These are phyloP conservation scores for Carassius gibelio DNA, from an alignment of 2,113 vertebrate genomes.

Conservation along the genomic window DNA sequence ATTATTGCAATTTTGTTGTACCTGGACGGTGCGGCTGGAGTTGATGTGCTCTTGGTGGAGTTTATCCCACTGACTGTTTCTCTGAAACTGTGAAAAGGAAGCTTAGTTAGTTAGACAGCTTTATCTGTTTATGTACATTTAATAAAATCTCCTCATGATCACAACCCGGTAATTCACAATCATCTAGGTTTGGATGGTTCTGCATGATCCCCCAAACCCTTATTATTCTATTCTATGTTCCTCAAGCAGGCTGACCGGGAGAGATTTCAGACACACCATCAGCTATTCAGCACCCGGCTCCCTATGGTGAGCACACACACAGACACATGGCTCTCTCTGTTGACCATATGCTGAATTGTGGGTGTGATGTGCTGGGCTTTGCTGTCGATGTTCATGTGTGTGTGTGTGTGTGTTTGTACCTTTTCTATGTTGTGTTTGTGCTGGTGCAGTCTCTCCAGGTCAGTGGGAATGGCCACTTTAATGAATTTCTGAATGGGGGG, in stretches of 20 bases:
- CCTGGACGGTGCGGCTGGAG: slow-evolving; percentile 93
- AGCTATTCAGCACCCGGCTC: not conserved
- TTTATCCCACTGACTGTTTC: slow-evolving; percentile 86
- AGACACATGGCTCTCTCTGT: slow-evolving; percentile 28
- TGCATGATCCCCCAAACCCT: not conserved
- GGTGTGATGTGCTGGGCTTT: not conserved
- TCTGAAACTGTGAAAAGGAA: slow-evolving; percentile 81
- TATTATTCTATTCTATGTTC: not conserved
- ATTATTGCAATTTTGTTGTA: slow-evolving; percentile 65
- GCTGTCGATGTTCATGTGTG: not conserved
- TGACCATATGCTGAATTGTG: slow-evolving; percentile 14
- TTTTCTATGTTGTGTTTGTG: slow-evolving; percentile 97
- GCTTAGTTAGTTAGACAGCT: slow-evolving; percentile 4
- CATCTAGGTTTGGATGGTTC: slow-evolving; percentile 11
- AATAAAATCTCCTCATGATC: slow-evolving; percentile 10
- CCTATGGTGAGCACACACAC: slow-evolving; percentile 19
- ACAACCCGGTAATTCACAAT: not conserved
- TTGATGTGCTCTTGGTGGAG: slow-evolving; percentile 94
- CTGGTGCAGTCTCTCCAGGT: slow-evolving; percentile 92
- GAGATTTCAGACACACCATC: slow-evolving; percentile 15
- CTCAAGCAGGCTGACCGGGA: not conserved
- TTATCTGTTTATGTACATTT: not conserved
- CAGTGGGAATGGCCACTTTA: slow-evolving; percentile 95
- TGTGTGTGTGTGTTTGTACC: slow-evolving; percentile 73
- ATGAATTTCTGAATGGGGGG: slow-evolving; percentile 92